These are phyloP conservation scores for Heliconius cydno DNA, from an alignment of 2,888 invertebrate genomes.

Conservation along the genomic window DNA sequence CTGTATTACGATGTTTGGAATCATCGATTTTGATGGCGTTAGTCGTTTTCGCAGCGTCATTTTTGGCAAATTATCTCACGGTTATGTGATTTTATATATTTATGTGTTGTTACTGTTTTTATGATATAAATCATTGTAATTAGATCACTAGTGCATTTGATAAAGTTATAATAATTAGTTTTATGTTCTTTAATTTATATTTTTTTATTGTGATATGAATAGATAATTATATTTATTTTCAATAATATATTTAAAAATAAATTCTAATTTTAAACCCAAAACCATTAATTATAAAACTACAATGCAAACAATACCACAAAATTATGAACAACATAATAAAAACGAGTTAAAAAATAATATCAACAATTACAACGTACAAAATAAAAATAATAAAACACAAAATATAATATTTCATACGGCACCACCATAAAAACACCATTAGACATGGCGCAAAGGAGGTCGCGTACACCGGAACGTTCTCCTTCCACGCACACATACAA, in stretches of 20 bases:
- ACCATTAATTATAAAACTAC: not conserved
- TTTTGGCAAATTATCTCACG: not conserved
- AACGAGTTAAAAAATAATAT: not conserved
- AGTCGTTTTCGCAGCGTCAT: not conserved
- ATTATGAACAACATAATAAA: not conserved
- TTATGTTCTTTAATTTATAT: not conserved
- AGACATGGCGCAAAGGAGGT: conserved; percentile 41
- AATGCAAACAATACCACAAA: not conserved
- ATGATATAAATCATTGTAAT: not conserved
- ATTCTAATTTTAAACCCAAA: not conserved
- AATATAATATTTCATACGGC: conserved; percentile 4
- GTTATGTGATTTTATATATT: not conserved
- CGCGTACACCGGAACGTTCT: conserved; percentile 49
- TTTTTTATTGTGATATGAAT: not conserved
- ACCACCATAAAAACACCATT: conserved; percentile 35
- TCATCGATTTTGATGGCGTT: conserved; percentile 29
- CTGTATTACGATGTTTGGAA: conserved; percentile 25
- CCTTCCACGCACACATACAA: conserved; percentile 65
- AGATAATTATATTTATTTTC: not conserved
- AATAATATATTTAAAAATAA: not conserved
- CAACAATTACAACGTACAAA: not conserved
- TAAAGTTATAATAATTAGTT: not conserved
- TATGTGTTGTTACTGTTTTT: not conserved
- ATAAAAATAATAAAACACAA: conserved; percentile 14
- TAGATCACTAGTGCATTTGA: not conserved